phyloP scores from a whole-genome alignment of 2,113 vertebrate genomes.

The Dromaius novaehollandiae region DNA sequence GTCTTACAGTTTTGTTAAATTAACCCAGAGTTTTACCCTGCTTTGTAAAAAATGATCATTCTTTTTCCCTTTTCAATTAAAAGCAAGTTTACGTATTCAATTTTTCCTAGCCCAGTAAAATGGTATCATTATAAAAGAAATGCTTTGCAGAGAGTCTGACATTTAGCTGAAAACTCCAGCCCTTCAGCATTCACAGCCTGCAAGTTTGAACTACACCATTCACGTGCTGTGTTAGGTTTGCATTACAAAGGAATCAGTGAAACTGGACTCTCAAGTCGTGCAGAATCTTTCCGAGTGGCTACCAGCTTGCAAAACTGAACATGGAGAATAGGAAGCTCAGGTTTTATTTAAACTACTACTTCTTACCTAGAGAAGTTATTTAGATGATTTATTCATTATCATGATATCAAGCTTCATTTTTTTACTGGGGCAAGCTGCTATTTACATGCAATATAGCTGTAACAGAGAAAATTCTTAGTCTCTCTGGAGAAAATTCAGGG shows the following conservation, averaged over 20 bases:
- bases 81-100: background rate
- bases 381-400: background rate
- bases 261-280: background rate
- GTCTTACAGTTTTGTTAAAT: background rate
- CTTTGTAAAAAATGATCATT: background rate
- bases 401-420: background rate
- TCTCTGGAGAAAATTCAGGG: background rate
- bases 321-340: background rate
- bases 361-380: background rate
- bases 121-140: background rate
- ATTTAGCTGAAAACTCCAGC: background rate
- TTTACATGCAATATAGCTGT: background rate
- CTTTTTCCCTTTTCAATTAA: background rate
- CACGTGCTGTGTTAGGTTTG: background rate
- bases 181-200: background rate
- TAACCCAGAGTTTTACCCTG: background rate
- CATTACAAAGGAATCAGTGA: background rate
- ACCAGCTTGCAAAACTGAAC: background rate
- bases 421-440: background rate
- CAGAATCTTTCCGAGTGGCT: background rate
- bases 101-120: background rate
- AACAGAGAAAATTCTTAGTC: background rate
- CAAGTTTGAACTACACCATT: background rate
- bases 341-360: background rate
- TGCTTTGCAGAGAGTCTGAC: background rate